Percentiles rank a stretch among this genome's conserved stretches.
These are phyloP conservation scores for Albula glossodonta DNA, from an alignment of 2,113 vertebrate species.

Conservation along the genomic window DNA sequence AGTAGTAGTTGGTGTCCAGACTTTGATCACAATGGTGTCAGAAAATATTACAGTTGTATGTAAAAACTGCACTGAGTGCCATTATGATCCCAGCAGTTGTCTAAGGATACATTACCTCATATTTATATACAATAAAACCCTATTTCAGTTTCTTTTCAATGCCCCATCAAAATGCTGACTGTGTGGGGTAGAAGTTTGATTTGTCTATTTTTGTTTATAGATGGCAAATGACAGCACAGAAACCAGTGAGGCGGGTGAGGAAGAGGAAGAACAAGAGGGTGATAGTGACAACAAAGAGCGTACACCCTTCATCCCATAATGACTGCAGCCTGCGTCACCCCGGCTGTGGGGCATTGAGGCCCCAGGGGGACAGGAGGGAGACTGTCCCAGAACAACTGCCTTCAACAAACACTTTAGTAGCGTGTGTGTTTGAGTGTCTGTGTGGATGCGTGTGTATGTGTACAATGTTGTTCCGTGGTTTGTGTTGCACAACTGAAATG, in stretches of 20 bases:
- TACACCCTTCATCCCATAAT: conserved; percentile 97
- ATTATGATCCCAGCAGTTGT: too few species aligned
- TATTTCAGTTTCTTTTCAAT: too few species aligned
- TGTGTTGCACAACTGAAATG: conserved; percentile 74
- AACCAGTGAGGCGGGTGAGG: conserved; percentile 96
- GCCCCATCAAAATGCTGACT: neutral
- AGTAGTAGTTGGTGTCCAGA: too few species aligned
- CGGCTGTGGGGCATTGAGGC: neutral
- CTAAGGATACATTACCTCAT: too few species aligned
- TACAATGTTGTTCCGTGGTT: conserved; percentile 56
- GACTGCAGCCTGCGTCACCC: neutral
- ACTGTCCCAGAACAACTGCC: conserved; percentile 49
- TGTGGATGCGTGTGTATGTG: conserved; percentile 69
- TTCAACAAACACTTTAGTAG: conserved; percentile 80
- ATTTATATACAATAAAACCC: too few species aligned
- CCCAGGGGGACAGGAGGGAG: neutral
- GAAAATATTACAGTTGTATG: too few species aligned
- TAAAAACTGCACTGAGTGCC: too few species aligned
- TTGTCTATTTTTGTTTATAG: conserved; percentile 61
- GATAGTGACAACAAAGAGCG: conserved; percentile 96
- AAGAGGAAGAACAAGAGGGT: conserved; percentile 95
- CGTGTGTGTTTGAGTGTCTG: conserved; percentile 75
- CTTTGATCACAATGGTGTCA: too few species aligned
- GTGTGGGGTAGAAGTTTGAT: neutral
- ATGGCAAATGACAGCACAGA: conserved; percentile 99